A percentile compares a stretch with the other conserved stretches of the same genome.
Conservation (phyloP, 2,797 vertebrate species). For the Tapera naevia region DNA sequence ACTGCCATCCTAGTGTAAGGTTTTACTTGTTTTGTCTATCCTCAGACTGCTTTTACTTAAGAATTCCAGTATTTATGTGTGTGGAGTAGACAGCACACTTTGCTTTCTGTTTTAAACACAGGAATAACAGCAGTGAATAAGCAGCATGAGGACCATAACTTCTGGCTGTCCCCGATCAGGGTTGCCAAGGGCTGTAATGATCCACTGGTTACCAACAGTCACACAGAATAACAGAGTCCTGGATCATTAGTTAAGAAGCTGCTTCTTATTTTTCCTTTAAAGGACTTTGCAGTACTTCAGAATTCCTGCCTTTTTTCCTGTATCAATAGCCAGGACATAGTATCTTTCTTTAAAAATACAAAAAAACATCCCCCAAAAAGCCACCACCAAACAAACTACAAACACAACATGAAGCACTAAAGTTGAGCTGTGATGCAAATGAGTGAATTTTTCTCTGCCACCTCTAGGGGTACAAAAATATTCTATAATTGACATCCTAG, state of each 20-base stretch:
- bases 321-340: background rate
- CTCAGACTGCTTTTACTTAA: background rate
- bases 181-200: background rate
- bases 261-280: background rate
- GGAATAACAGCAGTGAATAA: background rate
- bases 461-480: background rate
- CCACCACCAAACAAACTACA: background rate
- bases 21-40: background rate
- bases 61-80: background rate
- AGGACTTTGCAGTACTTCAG: background rate
- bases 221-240: background rate
- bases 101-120: background rate
- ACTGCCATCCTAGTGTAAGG: background rate
- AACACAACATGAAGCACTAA: background rate
- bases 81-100: background rate
- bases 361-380: rapidly evolving
- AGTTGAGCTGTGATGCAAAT: background rate
- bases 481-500: background rate
- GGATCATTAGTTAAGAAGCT: background rate
- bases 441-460: background rate
- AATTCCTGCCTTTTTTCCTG: background rate
- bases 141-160: background rate
- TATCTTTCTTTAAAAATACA: background rate
- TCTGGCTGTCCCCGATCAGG: background rate
- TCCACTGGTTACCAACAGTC: background rate